phyloP scores from a whole-genome alignment of 2,888 invertebrate species.

The Ethmia dodecea region DNA sequence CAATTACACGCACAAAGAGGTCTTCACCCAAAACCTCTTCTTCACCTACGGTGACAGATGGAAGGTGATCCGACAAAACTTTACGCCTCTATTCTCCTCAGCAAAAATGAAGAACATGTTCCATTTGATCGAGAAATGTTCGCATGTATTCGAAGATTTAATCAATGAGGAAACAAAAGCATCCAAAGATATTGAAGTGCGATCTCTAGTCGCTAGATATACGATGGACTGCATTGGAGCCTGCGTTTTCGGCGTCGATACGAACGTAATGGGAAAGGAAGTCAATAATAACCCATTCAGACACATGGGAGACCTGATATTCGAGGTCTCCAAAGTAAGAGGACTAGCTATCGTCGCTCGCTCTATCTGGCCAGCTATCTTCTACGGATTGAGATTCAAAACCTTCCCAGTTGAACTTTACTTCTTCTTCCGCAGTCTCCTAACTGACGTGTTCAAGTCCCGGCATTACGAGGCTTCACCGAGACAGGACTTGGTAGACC shows the following conservation, averaged over 20 bases:
- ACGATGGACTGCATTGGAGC: slow-evolving; percentile 39
- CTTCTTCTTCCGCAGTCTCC: slow-evolving; percentile 21
- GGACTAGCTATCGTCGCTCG: slow-evolving; percentile 21
- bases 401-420: slow-evolving; percentile 24
- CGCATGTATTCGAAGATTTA: slow-evolving; percentile 31
- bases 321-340: slow-evolving; percentile 17
- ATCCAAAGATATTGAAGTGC: slow-evolving; percentile 27
- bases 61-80: slow-evolving; percentile 49
- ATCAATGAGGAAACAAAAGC: slow-evolving; percentile 27
- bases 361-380: slow-evolving; percentile 31
- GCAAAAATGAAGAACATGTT: slow-evolving; percentile 60
- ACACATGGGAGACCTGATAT: slow-evolving; percentile 25
- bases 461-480: slow-evolving; percentile 16
- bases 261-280: slow-evolving; percentile 26
- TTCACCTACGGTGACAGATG: slow-evolving; percentile 43
- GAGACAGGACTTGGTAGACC: slow-evolving; percentile 25
- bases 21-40: slow-evolving; percentile 37
- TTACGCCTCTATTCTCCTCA: slow-evolving; percentile 49
- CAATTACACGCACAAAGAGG: slow-evolving; percentile 34
- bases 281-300: slow-evolving; percentile 27
- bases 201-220: slow-evolving; percentile 32
- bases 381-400: slow-evolving; percentile 28
- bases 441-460: slow-evolving; percentile 16
- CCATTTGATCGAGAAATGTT: slow-evolving; percentile 37
- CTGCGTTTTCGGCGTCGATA: slow-evolving; percentile 33